A percentile compares a stretch with the other conserved stretches of the same genome.
Conservation (phyloP, 2,113 vertebrate species). For the Euleptes europaea region DNA sequence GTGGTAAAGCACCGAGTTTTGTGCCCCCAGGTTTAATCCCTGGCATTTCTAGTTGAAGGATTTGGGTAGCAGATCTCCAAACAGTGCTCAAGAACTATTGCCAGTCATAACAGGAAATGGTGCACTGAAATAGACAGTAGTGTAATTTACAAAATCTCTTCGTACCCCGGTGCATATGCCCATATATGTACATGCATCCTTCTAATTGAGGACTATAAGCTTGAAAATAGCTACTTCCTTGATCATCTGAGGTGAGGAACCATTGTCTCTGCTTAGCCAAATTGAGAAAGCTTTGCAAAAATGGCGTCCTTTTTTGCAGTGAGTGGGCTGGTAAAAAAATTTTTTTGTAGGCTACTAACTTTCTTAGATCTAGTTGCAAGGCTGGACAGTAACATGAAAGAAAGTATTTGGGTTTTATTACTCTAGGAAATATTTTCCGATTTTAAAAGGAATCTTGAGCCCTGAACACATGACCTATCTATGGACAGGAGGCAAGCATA, state of each 20-base stretch:
- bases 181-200: no score
- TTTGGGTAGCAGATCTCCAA: background rate
- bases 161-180: background rate
- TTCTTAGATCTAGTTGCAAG: background rate
- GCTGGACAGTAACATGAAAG: background rate
- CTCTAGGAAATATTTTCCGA: background rate
- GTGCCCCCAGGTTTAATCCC: no score
- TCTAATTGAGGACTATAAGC: background rate
- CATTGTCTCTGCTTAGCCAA: background rate
- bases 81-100: background rate
- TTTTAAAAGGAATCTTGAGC: background rate
- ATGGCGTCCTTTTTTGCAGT: background rate
- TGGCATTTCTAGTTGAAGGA: background rate
- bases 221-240: background rate
- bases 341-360: background rate
- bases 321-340: background rate
- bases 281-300: background rate
- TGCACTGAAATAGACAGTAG: no score
- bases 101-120: background rate
- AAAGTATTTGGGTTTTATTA: background rate
- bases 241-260: background rate
- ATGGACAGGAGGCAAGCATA: no score
- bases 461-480: no score
- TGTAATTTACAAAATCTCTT: background rate
- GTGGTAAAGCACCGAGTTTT: background rate